Conservation (phyloP, 2,888 invertebrate genomes). For the Pemphredon lugubris region DNA sequence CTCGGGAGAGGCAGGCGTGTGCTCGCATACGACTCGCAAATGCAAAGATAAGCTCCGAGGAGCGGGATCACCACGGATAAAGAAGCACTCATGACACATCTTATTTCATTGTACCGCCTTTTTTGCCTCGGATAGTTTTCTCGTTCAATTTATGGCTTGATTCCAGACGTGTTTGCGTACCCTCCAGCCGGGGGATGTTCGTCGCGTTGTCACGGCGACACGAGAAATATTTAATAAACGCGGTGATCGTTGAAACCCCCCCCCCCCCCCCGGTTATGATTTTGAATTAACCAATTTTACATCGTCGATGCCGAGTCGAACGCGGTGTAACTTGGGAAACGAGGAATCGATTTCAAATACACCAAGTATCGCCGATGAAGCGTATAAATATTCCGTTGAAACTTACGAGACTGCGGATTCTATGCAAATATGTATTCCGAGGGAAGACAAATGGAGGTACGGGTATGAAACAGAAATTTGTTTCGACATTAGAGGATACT, state of each 20-base stretch:
- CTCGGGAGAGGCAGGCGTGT: conserved; percentile 17
- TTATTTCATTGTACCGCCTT: conserved; percentile 65
- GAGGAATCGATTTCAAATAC: no score
- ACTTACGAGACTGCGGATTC: no score
- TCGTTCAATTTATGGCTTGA: conserved; percentile 35
- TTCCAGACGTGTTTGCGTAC: conserved; percentile 33
- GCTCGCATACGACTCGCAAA: conserved; percentile 52
- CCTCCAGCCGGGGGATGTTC: conserved; percentile 10
- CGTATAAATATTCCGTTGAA: no score
- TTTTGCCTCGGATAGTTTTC: conserved; percentile 31
- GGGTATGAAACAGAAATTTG: no score
- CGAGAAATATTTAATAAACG: conserved; percentile 4
- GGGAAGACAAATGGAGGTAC: no score
- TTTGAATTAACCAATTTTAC: no score
- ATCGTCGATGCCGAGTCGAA: no score
- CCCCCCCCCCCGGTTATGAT: no score
- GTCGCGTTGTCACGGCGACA: background rate
- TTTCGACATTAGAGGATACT: no score
- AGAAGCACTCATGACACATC: conserved; percentile 66
- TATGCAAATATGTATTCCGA: no score
- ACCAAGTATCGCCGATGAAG: no score
- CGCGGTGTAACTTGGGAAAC: no score
- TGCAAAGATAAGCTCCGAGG: conserved; percentile 63
- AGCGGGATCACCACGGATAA: conserved; percentile 64
- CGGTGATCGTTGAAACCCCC: conserved; percentile 6